Evolutionary conservation across 2,113 vertebrate species (phyloP), one percentile per base, ranked within the genome.

Genomic region (Tiliqua scincoides): DNA sequence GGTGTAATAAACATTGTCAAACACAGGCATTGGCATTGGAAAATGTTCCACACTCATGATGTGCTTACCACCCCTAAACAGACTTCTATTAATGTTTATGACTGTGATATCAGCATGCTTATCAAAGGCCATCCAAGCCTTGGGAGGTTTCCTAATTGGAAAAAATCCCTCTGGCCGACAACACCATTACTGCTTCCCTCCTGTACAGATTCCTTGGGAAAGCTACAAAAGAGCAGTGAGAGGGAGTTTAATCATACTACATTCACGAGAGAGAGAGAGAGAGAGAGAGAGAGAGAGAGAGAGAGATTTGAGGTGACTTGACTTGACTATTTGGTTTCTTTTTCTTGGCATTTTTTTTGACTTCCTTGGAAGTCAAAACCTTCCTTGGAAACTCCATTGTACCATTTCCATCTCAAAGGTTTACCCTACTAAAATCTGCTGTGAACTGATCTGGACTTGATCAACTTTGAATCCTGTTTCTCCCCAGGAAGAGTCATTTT

Each of bases 291-390:
- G 65, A 12, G 30, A 48, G 43, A 48, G 43, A 48, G 43, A 48
- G 43, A 48, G 43, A 48, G 43, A 43, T 67, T 91, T 85, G 83
- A 88, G 88, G 62, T 67, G 57, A 62, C 82, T n/a, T 88, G 89
- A 90, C 70, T 89, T 78, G 79, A 81, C 86, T 93, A 88, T 91
- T 93, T 90, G 84, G 92, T 93, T 94, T 95, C 92, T 94, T 93
- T 94, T 93, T 91, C 91, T 94, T 95, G 90, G 92, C 93, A 62
- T 91, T 93, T 85, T 93, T 85, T 94, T 93, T 94, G 85, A 81
- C 25, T 83, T 94, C 84, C 90, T 90, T 91, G 92, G 92, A 91
- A 91, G 93, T 88, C n/a, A n/a, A n/a, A n/a, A n/a, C n/a, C n/a
- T n/a, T n/a, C n/a, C n/a, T n/a, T n/a, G n/a, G n/a, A n/a, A 91